A percentile compares a stretch with the other conserved stretches of the same genome.
Evolutionary conservation across 2,113 vertebrate genomes (phyloP).

Genomic region (Brachirus orientalis): DNA sequence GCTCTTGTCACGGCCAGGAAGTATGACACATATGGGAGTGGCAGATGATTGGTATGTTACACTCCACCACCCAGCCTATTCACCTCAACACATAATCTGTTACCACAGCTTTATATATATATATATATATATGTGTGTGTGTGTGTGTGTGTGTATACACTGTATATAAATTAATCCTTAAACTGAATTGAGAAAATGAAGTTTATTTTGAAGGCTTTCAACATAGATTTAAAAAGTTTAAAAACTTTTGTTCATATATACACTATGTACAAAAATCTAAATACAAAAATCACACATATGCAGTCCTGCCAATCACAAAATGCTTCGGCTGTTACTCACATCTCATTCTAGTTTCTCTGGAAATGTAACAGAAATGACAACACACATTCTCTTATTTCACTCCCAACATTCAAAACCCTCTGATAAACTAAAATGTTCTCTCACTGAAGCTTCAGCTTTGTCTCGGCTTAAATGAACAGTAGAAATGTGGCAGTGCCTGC

Average conservation of each 20-base stretch:
- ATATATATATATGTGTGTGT: too few species aligned
- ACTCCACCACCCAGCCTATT: neutral
- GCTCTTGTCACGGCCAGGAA: neutral
- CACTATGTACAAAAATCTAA: conserved; percentile 42
- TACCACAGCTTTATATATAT: neutral
- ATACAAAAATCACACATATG: conserved; percentile 34
- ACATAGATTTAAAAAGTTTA: conserved; percentile 16
- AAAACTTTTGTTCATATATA: conserved; percentile 28
- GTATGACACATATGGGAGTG: conserved; percentile 39
- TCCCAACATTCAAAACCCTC: neutral
- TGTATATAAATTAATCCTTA: too few species aligned
- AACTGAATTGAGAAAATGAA: too few species aligned
- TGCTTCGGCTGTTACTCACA: conserved; percentile 4
- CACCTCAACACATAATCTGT: neutral
- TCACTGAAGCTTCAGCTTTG: neutral
- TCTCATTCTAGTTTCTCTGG: neutral
- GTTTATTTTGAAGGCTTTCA: conserved; percentile 48
- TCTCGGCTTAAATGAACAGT: neutral
- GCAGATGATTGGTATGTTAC: conserved; percentile 15
- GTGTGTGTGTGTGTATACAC: too few species aligned
- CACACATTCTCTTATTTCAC: neutral
- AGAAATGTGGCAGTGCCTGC: neutral
- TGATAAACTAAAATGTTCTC: neutral
- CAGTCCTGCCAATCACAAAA: conserved; percentile 20
- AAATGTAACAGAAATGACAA: conserved; percentile 4